phyloP scores from a whole-genome alignment of 2,797 vertebrate species.

The Rhabdophis nuchalis region DNA sequence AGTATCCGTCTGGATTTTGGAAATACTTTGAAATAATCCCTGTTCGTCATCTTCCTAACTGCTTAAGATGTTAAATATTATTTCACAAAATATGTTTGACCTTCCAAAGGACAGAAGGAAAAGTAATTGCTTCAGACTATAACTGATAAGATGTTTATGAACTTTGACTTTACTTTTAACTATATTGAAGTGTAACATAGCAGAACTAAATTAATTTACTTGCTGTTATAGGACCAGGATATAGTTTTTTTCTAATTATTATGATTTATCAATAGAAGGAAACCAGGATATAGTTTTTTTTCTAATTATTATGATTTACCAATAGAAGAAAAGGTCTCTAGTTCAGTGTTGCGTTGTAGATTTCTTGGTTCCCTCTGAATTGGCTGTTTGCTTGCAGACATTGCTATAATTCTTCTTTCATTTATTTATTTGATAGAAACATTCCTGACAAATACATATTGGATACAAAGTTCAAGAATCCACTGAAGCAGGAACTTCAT shows the following conservation, averaged over 20 bases:
- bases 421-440: background rate
- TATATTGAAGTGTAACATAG: too few relatives aligned
- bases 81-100: conserved; percentile 1
- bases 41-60: conserved; percentile 7
- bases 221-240: background rate
- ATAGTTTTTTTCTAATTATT: background rate
- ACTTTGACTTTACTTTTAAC: background rate
- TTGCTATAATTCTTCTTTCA: background rate
- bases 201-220: background rate
- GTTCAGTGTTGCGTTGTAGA: background rate
- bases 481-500: background rate
- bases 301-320: background rate
- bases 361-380: background rate
- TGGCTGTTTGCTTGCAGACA: background rate
- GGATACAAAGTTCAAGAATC: background rate
- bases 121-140: conserved; percentile 1
- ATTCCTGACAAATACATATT: background rate
- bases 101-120: background rate
- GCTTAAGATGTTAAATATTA: conserved; percentile 26
- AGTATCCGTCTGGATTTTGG: conserved; percentile 7
- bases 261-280: conserved; percentile 16
- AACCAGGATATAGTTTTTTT: background rate
- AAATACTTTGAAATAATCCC: conserved; percentile 18
- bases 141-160: background rate
- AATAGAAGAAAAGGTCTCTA: conserved; percentile 25